A percentile compares a stretch with the other conserved stretches of the same genome.
phyloP scores from a whole-genome alignment of 2,797 vertebrate species.

The Lophura swinhoii region DNA sequence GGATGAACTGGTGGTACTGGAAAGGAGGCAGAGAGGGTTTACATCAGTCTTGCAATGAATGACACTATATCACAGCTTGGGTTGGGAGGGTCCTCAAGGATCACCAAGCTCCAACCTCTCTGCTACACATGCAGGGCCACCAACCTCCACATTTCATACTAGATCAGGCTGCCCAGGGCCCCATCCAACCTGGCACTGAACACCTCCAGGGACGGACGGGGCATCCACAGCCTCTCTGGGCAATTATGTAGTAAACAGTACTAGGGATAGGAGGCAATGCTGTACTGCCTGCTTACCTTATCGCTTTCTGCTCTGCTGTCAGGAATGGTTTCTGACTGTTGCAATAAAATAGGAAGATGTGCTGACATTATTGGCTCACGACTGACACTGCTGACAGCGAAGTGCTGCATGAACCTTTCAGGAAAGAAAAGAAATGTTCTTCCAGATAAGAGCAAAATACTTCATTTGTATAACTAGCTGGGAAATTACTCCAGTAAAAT shows the following conservation, averaged over 20 bases:
- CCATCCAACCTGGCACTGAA: too few species aligned
- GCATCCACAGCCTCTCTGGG: too few species aligned
- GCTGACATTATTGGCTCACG: constrained; percentile 85
- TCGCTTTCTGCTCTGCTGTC: constrained; percentile 71
- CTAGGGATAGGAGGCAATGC: background rate
- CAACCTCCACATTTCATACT: too few species aligned
- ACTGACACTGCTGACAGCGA: constrained; percentile 88
- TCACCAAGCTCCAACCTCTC: too few species aligned
- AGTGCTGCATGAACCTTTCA: constrained; percentile 91
- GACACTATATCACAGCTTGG: background rate
- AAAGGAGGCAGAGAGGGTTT: background rate
- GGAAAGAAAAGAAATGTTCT: background rate
- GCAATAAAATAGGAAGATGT: constrained; percentile 88
- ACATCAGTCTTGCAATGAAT: too few species aligned
- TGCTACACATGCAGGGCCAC: too few species aligned
- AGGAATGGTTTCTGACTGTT: constrained; percentile 77
- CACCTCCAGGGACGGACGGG: too few species aligned
- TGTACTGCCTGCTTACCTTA: constrained; percentile 81
- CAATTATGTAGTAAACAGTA: background rate
- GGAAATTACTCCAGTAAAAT: background rate
- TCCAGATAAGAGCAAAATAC: background rate
- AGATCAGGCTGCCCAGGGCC: too few species aligned
- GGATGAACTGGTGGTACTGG: background rate
- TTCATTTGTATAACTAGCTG: background rate
- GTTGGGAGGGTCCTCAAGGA: too few species aligned